Base-by-base conservation (phyloP, 2,113 vertebrate species). In the Edolisoma coerulescens region DNA sequence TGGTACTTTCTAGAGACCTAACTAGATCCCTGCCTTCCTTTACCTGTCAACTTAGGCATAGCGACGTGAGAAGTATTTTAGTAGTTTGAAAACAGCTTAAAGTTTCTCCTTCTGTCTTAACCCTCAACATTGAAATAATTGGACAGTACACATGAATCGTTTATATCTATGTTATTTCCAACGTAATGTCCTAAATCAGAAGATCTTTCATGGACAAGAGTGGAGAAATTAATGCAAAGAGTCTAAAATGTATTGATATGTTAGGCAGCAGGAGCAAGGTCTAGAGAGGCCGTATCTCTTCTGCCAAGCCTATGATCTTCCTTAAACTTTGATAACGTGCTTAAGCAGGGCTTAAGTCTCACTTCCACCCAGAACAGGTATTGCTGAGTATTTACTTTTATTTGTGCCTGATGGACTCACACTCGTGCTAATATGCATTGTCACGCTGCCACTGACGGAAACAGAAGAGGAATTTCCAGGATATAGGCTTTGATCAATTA, bases 11-110 rank as follows among this genome's bases (percentile, higher is more conserved):
- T 60, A 75, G 32, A 64, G 35, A 59, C 33, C 24, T 64, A 26
- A 64, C 20, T 26, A 69, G 18, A 53, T 6, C 4, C 3, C 16
- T 86, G 28, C 12, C 8, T 67, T 74, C 50, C 24, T 78, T 74
- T 53, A 65, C 27, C 17, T 68, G 19, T 37, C 49, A 71, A 6
- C 4, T 60, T 64, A 63, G 13, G 14, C 41, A 32, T 1, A 56
- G 10, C 3, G 0, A 35, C 1, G 0, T 24, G 7, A 45, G 16
- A 3, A 4, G 3, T 52, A 56, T 49, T 80, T 87, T 28, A 30
- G 12, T 52, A 75, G 23, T 54, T 76, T 80, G 63, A 68, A 92
- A 79, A 41, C 16, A 85, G 16, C 9, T 17, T 56, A 10, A 39
- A 63, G 7, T 56, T 35, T 76, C 35, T 78, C 45, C 11, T 86